Evolutionary conservation across 2,113 vertebrate species (phyloP), one percentile per base, ranked within the genome.

Genomic region (Oncorhynchus tshawytscha): DNA sequence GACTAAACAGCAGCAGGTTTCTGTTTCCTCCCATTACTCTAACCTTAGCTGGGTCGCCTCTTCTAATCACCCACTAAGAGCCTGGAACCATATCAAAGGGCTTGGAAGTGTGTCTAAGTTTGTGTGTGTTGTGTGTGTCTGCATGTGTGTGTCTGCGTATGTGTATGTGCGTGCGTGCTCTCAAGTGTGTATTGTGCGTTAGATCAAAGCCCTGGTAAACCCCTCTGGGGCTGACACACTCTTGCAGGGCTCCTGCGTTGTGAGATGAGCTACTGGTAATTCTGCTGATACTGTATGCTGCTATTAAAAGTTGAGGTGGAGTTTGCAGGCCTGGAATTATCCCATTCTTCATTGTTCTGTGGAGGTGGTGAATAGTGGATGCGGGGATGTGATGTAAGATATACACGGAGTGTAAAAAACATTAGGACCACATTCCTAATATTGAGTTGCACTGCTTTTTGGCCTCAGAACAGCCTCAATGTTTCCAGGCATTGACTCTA

Each of bases 241-340:
- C 89, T 75, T 79, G 84, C 85, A 78, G 85, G 88, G 86, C 88
- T 87, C 80, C 83, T 82, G 82, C 73, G 45, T 76, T 16, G 72
- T 54, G 73, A 83, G 85, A 39, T 24, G 31, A 85, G 72, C 18
- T 62, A 18, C 87, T 11, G 74, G 85, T 89, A 87, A 91, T 89
- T 90, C 85, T 89, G 90, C 90, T 91, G 90, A 91, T 91, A 88
- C 89, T 86, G 87, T 91, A 86, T 45, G 85, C 82, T 87, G 80
- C 84, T 84, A 83, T 87, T 84, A 77, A 84, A 78, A 85, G 76
- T 76, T 81, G 70, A 81, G 76, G 48, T 49, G 73, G 62, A 76
- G 76, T 13, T 67, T 59, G 16, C 25, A 79, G 85, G 80, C 87
- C 86, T 80, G 81, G 78, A 81, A 81, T 81, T 76, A 54, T 83